Percentiles rank a stretch among this genome's conserved stretches.
phyloP scores from a whole-genome alignment of 1,140 invertebrate species.

The Brachionus sp. region DNA sequence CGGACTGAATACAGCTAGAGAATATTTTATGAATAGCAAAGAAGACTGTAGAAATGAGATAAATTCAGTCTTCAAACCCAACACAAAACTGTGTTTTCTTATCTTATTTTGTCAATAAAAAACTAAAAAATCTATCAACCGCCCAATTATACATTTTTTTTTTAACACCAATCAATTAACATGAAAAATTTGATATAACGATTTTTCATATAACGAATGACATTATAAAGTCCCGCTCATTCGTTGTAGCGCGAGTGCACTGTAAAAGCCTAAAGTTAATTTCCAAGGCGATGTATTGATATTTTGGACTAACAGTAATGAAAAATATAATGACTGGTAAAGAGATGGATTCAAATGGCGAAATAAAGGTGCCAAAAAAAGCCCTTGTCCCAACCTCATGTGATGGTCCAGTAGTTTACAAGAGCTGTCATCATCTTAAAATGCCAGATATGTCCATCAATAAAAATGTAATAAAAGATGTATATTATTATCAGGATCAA shows the following conservation, averaged over 20 bases:
- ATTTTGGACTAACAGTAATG: not conserved
- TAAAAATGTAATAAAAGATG: conserved; percentile 38
- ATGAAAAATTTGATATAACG: too few species aligned
- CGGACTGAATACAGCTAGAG: too few species aligned
- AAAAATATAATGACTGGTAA: not conserved
- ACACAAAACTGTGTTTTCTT: too few species aligned
- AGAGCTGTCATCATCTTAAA: not conserved
- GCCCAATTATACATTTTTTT: too few species aligned
- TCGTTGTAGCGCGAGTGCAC: too few species aligned
- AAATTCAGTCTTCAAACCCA: not conserved
- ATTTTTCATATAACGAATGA: too few species aligned
- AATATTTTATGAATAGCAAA: not conserved
- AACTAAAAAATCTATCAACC: too few species aligned
- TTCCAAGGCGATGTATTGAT: not conserved
- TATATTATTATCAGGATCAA: conserved; percentile 33
- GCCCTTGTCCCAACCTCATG: not conserved
- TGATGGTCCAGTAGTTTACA: not conserved
- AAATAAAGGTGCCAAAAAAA: not conserved
- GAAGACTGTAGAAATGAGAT: not conserved
- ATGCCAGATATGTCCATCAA: not conserved
- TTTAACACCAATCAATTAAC: too few species aligned
- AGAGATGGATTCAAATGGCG: not conserved
- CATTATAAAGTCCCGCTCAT: too few species aligned
- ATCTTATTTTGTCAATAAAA: too few species aligned
- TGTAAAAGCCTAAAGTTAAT: too few species aligned